Evolutionary conservation across 2,797 vertebrate genomes (phyloP).

Genomic region (Pyrocephalus nanus): DNA sequence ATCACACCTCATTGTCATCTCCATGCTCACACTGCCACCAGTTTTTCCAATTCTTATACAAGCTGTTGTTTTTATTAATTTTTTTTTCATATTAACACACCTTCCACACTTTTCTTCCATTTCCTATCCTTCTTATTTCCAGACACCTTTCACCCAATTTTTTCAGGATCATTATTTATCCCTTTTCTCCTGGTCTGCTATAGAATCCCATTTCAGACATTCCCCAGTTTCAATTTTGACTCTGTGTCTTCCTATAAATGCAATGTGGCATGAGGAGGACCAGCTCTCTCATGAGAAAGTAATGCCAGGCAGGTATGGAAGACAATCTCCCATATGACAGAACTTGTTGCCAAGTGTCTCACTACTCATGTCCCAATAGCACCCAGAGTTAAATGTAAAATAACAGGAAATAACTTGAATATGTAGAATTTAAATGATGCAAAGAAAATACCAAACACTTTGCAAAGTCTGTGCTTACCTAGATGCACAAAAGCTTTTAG

Average conservation of each 20-base stretch:
- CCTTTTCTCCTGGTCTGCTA: not conserved
- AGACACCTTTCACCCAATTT: not conserved
- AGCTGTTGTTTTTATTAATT: not conserved
- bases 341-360: not conserved
- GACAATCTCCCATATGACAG: not conserved
- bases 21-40: not conserved
- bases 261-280: rapidly evolving
- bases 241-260: not conserved
- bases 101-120: not conserved
- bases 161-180: not conserved
- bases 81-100: not conserved
- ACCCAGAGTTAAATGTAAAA: not conserved
- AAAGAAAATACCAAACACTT: not conserved
- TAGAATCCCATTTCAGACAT: not conserved
- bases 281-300: not conserved
- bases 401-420: not conserved
- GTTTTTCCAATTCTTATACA: not conserved
- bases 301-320: not conserved
- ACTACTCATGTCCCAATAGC: not conserved
- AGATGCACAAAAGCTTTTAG: not conserved
- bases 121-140: not conserved
- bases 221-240: not conserved
- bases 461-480: not conserved
- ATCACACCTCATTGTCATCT: not conserved
- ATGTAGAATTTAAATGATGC: not conserved